phyloP scores from a whole-genome alignment of 2,113 vertebrate genomes.

The Lanius collurio region DNA sequence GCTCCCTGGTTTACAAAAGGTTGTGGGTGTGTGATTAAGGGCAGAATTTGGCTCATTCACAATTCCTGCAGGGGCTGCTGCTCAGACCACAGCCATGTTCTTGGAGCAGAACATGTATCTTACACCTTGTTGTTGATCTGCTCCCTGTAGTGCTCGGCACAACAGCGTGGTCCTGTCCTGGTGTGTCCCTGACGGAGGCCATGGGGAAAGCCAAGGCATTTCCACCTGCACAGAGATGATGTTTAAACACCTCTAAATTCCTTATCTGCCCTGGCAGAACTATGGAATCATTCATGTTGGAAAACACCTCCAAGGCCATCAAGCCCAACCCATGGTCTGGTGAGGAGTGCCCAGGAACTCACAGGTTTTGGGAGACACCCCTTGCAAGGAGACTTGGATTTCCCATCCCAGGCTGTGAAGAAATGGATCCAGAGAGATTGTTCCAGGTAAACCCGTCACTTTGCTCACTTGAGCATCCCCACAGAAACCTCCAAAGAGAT shows the following conservation, averaged over 20 bases:
- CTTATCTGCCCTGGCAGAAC: neutral
- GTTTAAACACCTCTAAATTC: neutral
- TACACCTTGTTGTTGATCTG: neutral
- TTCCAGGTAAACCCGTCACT: neutral
- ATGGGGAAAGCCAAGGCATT: neutral
- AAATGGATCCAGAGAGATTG: neutral
- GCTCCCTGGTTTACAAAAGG: neutral
- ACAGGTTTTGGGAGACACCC: neutral
- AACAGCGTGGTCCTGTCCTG: neutral
- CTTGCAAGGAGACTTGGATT: neutral
- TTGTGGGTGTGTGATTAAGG: neutral
- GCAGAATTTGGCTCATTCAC: neutral
- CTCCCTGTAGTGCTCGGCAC: neutral
- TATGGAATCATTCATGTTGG: neutral
- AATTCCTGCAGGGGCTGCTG: neutral
- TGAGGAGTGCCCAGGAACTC: neutral
- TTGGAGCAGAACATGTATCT: neutral
- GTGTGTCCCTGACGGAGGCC: neutral
- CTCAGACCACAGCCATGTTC: neutral
- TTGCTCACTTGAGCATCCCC: neutral
- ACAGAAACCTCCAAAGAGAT: neutral
- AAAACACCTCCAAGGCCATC: fast-evolving
- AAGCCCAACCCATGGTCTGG: fast-evolving
- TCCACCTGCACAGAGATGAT: neutral
- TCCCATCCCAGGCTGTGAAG: neutral